Evolutionary conservation across 2,113 vertebrate genomes (phyloP).

Genomic region (Saguinus imperator): DNA sequence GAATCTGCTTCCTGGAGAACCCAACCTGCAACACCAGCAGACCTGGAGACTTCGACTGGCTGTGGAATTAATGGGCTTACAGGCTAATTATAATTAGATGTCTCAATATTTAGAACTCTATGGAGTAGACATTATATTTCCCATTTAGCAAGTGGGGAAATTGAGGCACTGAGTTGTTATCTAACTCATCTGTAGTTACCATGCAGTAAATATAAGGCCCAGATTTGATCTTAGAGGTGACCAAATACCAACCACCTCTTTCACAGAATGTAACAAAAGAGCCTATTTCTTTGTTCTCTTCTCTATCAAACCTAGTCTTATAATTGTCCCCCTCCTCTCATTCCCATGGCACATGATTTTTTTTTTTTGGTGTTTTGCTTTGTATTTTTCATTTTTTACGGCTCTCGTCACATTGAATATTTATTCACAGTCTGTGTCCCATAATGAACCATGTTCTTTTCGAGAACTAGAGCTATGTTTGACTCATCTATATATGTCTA

Average conservation of each 20-base stretch:
- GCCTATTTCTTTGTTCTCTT: neutral
- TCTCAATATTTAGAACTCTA: neutral
- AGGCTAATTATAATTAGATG: neutral
- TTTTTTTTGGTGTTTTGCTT: neutral
- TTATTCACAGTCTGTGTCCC: slow-evolving; percentile 47
- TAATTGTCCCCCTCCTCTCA: neutral
- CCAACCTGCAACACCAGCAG: fast-evolving
- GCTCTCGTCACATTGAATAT: slow-evolving; percentile 13
- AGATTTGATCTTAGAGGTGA: neutral
- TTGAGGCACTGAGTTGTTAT: neutral
- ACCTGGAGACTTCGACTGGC: neutral
- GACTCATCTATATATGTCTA: slow-evolving; percentile 36
- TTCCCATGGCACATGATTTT: neutral
- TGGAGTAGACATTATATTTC: neutral
- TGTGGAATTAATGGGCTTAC: neutral
- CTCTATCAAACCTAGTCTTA: neutral
- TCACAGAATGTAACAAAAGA: neutral
- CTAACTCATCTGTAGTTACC: neutral
- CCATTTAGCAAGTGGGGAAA: neutral
- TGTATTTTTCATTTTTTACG: neutral
- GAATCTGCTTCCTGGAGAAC: neutral
- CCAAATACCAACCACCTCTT: neutral
- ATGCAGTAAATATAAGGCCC: neutral
- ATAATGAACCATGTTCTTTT: slow-evolving; percentile 56
- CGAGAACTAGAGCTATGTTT: slow-evolving; percentile 44